Conservation (phyloP, 2,113 vertebrate genomes). For the Tylochromis polylepis region DNA sequence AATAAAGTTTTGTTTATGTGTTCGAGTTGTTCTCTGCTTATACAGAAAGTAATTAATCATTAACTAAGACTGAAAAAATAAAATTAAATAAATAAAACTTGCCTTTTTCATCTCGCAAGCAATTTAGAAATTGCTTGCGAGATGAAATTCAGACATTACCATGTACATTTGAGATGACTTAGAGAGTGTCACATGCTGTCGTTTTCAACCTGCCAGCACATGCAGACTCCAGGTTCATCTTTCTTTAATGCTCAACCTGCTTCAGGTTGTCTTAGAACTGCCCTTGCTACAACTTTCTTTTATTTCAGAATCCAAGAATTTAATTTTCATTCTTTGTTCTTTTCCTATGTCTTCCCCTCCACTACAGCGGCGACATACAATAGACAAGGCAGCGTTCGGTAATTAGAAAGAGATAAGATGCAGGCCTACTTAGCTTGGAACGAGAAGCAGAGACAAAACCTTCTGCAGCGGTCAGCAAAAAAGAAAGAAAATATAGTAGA, state of each 20-base stretch:
- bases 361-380: background rate
- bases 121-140: background rate
- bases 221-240: background rate
- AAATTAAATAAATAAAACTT: background rate
- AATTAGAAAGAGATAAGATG: constrained; percentile 54
- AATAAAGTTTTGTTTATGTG: background rate
- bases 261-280: background rate
- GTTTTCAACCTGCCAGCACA: background rate
- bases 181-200: background rate
- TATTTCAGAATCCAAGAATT: constrained; percentile 12
- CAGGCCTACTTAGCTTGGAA: background rate
- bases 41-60: background rate
- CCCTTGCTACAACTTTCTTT: background rate
- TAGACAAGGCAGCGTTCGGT: background rate
- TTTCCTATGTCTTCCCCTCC: background rate
- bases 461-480: constrained; percentile 46
- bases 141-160: background rate
- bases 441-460: constrained; percentile 38
- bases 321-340: constrained; percentile 14
- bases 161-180: background rate
- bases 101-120: background rate
- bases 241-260: background rate
- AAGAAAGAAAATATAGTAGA: background rate
- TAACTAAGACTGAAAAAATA: background rate
- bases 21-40: background rate